Evolutionary conservation across 1,140 invertebrate genomes (phyloP), one percentile per base, ranked within the genome.

Genomic region (Drosophila miranda): DNA sequence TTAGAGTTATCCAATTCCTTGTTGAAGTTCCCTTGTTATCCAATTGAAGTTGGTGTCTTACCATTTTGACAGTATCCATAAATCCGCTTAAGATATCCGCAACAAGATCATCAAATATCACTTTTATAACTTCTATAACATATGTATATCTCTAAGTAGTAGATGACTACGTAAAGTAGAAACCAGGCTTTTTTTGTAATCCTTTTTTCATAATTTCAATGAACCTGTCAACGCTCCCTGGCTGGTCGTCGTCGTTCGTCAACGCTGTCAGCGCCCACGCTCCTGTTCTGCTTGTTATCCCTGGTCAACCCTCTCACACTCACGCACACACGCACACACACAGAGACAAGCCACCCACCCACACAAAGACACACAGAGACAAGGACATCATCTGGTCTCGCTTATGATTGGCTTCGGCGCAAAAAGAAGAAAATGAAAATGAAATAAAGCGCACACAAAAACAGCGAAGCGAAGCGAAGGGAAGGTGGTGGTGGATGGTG

Each of bases 321-420:
- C 41, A 60, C 41, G 59, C 56, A 61, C 75, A 57, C 41, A 57
- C 41, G 59, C 19, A 51, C 49, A 28, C 44, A 59, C 49, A 48
- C 34, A 44, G 7, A 45, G 9, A 48, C 44, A 45, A 53, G 5
- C 50, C 43, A 70, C 11, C 43, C 28, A 56, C 48, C 66, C 62
- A 54, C 42, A 70, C 44, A 60, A 55, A 78, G 23, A 21, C 43
- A 79, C 57, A 38, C 34, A 13, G 34, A 38, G 34, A 38, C 34
- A 38, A 38, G 34, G 34, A 38, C 34, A 38, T 38, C 34, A 74
- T 68, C 77, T 71, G 78, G 54, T 68, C 87, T 87, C 87, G 87
- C 61, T 87, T 89, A 89, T 89, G 87, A 89, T 89, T 89, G 87
- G 87, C 87, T 86, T 89, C 60, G 74, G 62, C 78, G 74, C 82